Conservation (phyloP, 1,140 invertebrate genomes). For the Leucophenga varia region DNA sequence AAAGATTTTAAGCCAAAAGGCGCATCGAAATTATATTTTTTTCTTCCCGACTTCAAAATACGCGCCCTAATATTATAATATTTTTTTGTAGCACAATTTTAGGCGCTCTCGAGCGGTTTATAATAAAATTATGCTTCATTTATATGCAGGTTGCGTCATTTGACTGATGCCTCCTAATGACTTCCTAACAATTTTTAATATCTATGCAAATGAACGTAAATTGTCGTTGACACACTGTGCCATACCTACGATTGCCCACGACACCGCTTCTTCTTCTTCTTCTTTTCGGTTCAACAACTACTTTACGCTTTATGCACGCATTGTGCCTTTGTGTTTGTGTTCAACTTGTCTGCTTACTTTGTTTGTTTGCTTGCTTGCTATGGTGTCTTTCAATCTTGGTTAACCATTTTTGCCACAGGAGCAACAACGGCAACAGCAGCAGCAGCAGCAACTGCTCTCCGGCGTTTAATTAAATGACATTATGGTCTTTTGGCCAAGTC, state of each 20-base stretch:
- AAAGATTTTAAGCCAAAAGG: too few relatives aligned
- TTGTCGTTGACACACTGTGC: constrained; percentile 22
- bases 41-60: too few relatives aligned
- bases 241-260: constrained; percentile 11
- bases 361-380: too few relatives aligned
- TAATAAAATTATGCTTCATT: constrained; percentile 54
- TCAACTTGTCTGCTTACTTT: too few relatives aligned
- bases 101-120: too few relatives aligned
- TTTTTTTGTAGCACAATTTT: too few relatives aligned
- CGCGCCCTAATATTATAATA: too few relatives aligned
- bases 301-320: too few relatives aligned
- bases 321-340: too few relatives aligned
- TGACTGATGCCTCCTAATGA: constrained; percentile 53
- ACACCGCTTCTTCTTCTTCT: neutral
- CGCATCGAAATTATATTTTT: too few relatives aligned
- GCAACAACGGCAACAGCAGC: constrained; percentile 8
- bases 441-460: constrained; percentile 40
- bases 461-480: constrained; percentile 54
- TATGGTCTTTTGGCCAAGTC: constrained; percentile 26
- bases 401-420: constrained; percentile 46
- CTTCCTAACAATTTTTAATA: constrained; percentile 54
- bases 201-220: constrained; percentile 54
- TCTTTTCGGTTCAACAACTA: too few relatives aligned
- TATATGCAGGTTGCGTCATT: constrained; percentile 53
- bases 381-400: constrained; percentile 33